Conservation (phyloP, 2,113 vertebrate genomes). For the Ptyas mucosa region DNA sequence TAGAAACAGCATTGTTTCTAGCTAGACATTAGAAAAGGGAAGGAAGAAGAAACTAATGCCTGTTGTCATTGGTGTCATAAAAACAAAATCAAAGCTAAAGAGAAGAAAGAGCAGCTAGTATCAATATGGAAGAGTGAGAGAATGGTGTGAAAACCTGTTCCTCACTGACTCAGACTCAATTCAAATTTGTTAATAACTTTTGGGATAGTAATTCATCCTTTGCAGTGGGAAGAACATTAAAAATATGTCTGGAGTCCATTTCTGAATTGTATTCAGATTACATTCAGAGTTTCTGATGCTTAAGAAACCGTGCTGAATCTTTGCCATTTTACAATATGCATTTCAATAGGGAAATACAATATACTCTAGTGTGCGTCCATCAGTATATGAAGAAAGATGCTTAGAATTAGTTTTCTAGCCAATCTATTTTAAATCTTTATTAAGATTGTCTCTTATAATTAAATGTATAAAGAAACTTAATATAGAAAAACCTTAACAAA, state of each 20-base stretch:
- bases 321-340: neutral
- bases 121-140: neutral
- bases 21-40: neutral
- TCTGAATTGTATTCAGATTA: neutral
- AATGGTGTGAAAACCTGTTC: neutral
- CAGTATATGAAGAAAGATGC: accelerated
- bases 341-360: neutral
- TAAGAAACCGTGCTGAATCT: neutral
- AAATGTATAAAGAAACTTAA: constrained; percentile 33
- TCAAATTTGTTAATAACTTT: neutral
- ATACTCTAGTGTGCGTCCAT: neutral
- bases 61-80: neutral
- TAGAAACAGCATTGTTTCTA: neutral
- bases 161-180: neutral
- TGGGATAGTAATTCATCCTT: neutral
- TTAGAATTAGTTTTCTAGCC: neutral
- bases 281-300: neutral
- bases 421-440: constrained; percentile 16
- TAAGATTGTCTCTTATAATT: constrained; percentile 1
- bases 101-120: neutral
- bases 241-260: neutral
- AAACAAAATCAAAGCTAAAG: neutral
- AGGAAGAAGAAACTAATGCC: neutral
- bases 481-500: constrained; percentile 20
- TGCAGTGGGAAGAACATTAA: neutral